Percentiles rank a stretch among this genome's conserved stretches.
Conservation (phyloP, 2,797 vertebrate genomes). For the Acridotheres tristis region DNA sequence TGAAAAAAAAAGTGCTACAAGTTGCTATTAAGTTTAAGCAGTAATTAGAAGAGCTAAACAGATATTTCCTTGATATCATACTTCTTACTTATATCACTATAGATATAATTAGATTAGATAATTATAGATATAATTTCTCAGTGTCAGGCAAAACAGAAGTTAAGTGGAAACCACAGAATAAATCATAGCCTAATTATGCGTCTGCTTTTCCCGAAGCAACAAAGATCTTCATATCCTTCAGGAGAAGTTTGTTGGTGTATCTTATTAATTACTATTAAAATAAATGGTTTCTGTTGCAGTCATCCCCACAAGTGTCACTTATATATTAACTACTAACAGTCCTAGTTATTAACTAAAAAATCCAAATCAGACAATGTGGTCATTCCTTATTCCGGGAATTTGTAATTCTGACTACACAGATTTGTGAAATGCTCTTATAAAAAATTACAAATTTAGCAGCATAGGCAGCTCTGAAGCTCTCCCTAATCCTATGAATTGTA, state of each 20-base stretch:
- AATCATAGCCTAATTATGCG: neutral
- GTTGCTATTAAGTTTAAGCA: neutral
- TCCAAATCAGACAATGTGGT: neutral
- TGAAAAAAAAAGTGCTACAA: neutral
- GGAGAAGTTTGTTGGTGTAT: neutral
- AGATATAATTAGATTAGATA: too few species aligned
- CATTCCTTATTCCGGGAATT: neutral
- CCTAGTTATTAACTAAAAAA: neutral
- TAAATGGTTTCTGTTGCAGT: neutral
- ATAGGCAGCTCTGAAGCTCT: neutral
- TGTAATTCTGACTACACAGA: neutral
- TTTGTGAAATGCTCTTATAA: neutral
- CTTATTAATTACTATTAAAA: neutral
- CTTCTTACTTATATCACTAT: neutral
- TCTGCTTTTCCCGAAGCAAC: neutral
- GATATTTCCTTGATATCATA: neutral
- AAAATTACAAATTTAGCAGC: neutral
- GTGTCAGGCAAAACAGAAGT: neutral
- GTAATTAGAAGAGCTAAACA: neutral
- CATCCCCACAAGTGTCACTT: neutral
- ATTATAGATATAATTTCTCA: neutral
- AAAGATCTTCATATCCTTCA: neutral
- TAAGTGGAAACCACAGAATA: neutral
- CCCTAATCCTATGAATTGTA: neutral
- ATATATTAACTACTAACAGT: neutral